phyloP scores from a whole-genome alignment of 2,888 invertebrate genomes.

The Pseudococcus longispinus region DNA sequence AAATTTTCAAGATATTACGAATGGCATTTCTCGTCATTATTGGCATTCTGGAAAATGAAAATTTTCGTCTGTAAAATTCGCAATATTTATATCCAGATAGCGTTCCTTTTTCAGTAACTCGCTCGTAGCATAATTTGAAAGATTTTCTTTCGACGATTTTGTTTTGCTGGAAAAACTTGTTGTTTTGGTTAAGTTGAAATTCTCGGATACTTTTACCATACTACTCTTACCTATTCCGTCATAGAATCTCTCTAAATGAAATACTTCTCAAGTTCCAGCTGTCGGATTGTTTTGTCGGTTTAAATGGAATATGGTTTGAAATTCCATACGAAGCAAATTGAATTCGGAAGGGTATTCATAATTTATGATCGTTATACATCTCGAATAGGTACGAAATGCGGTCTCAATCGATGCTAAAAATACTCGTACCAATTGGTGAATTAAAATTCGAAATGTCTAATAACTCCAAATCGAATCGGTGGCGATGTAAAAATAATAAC shows the following conservation, averaged over 20 bases:
- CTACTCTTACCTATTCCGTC: too few relatives aligned
- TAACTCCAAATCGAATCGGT: neutral
- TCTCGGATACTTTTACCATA: too few relatives aligned
- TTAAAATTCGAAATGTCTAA: neutral
- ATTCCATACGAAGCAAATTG: neutral
- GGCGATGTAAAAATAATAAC: neutral
- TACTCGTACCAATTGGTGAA: neutral
- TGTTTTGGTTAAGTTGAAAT: too few relatives aligned
- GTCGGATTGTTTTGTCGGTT: neutral
- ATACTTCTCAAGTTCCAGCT: neutral
- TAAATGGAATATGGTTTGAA: neutral
- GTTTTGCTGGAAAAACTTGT: too few relatives aligned
- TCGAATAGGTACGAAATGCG: neutral
- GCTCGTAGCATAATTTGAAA: too few relatives aligned
- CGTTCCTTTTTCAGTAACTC: too few relatives aligned
- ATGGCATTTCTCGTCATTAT: too few relatives aligned
- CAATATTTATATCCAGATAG: too few relatives aligned
- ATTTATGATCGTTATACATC: neutral
- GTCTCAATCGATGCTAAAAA: neutral
- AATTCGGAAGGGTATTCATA: neutral
- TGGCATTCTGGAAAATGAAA: too few relatives aligned
- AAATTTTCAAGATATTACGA: too few relatives aligned
- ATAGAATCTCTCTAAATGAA: neutral
- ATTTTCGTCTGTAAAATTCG: too few relatives aligned
- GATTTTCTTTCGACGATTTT: too few relatives aligned